Percentiles rank a stretch among this genome's conserved stretches.
These are phyloP conservation scores for Corvus hawaiiensis DNA, from an alignment of 2,113 vertebrate genomes.

Conservation along the genomic window DNA sequence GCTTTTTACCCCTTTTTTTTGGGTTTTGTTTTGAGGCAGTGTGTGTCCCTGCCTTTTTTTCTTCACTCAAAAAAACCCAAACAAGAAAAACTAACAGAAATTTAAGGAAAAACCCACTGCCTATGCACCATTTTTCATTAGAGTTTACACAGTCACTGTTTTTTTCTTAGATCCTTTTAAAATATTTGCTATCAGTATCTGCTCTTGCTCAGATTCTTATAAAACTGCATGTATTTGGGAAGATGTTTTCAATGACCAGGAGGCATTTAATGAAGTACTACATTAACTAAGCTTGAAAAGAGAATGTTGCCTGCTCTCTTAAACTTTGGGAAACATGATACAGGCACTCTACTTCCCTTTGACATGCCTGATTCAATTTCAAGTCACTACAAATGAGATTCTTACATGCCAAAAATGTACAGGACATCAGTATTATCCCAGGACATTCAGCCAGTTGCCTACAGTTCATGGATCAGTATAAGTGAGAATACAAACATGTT, in stretches of 20 bases:
- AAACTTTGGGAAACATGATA: not conserved
- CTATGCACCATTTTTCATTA: not conserved
- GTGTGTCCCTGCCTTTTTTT: not conserved
- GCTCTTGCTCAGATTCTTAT: not conserved
- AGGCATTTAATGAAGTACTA: not conserved
- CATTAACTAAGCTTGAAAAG: not conserved
- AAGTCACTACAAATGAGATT: not conserved
- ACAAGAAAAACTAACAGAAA: not conserved
- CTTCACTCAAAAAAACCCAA: too few relatives aligned
- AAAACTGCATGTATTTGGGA: not conserved
- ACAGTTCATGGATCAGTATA: not conserved
- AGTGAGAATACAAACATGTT: not conserved
- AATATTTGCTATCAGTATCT: not conserved
- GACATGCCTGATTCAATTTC: not conserved
- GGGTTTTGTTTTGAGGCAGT: not conserved
- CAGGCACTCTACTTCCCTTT: not conserved
- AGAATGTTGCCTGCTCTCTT: not conserved
- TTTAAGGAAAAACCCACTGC: not conserved
- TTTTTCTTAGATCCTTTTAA: not conserved
- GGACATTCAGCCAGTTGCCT: not conserved
- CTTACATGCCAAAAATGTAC: not conserved
- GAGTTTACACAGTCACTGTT: not conserved
- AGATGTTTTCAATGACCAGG: not conserved
- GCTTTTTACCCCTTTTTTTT: not conserved
- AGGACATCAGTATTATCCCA: not conserved